These are phyloP conservation scores for Rhinoptilus africanus DNA, from an alignment of 2,113 vertebrate species.

Conservation along the genomic window DNA sequence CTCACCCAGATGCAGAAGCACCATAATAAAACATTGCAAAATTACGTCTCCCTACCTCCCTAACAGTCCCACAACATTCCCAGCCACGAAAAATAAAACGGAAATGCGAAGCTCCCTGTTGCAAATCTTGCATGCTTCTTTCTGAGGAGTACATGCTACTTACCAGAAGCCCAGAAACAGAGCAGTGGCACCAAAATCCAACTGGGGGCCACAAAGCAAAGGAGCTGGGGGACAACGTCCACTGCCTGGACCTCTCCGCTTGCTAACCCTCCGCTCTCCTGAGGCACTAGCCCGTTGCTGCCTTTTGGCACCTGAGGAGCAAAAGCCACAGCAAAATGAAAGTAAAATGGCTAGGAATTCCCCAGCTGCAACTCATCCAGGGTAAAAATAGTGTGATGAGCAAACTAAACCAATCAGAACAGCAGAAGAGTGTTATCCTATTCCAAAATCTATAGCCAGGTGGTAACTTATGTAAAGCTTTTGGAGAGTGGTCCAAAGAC, in stretches of 20 bases:
- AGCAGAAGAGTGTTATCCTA: too few species aligned
- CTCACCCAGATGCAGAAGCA: not conserved
- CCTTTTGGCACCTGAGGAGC: rapidly evolving
- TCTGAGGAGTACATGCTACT: not conserved
- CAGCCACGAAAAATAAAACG: rapidly evolving
- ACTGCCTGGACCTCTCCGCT: not conserved
- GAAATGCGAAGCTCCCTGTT: not conserved
- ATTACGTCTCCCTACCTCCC: rapidly evolving
- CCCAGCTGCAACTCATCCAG: not conserved
- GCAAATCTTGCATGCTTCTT: not conserved
- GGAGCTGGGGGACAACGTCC: not conserved
- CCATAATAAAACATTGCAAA: not conserved
- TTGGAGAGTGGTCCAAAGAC: not conserved
- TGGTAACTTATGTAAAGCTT: not conserved
- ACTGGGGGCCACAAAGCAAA: not conserved
- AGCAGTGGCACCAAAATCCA: not conserved
- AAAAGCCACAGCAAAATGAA: not conserved
- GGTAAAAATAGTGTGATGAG: not conserved
- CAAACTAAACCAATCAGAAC: not conserved
- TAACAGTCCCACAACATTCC: rapidly evolving
- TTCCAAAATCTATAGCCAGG: not conserved
- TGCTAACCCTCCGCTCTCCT: rapidly evolving
- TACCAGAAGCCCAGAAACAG: not conserved
- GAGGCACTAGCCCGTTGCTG: rapidly evolving
- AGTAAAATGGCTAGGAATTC: not conserved